These are phyloP conservation scores for Morpho helenor DNA, from an alignment of 2,888 invertebrate species.

Conservation along the genomic window DNA sequence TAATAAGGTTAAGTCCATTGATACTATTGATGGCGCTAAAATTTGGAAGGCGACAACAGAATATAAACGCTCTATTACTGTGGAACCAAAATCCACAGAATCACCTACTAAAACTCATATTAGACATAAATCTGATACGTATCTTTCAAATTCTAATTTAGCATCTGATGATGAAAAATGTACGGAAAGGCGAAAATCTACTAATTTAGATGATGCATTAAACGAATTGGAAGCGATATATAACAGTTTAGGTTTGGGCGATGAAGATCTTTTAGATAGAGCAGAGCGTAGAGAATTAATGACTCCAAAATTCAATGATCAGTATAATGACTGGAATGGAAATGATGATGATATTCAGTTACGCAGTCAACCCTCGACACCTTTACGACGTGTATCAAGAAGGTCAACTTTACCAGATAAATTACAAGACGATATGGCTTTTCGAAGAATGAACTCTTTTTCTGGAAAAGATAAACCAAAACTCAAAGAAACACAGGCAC, in stretches of 20 bases:
- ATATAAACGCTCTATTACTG: constrained; percentile 62
- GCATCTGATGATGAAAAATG: constrained; percentile 69
- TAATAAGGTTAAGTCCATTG: constrained; percentile 50
- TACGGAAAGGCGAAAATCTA: constrained; percentile 82
- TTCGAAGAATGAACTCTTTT: constrained; percentile 82
- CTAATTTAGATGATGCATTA: constrained; percentile 92
- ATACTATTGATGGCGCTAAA: constrained; percentile 55
- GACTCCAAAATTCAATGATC: constrained; percentile 72
- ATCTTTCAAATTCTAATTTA: constrained; percentile 51
- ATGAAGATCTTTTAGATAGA: constrained; percentile 89
- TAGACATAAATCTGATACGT: constrained; percentile 71
- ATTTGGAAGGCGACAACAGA: constrained; percentile 74
- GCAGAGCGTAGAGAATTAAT: constrained; percentile 86
- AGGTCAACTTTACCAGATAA: constrained; percentile 81
- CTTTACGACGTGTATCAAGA: constrained; percentile 56
- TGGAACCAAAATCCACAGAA: constrained; percentile 52
- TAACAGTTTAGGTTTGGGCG: constrained; percentile 90
- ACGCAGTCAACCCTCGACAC: constrained; percentile 69
- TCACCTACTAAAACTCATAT: constrained; percentile 67
- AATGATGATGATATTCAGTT: constrained; percentile 69
- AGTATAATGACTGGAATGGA: constrained; percentile 70
- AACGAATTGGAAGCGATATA: constrained; percentile 95
- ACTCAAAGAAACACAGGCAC: constrained; percentile 60
- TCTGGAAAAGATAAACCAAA: constrained; percentile 69
- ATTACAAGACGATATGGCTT: constrained; percentile 89